Base-by-base conservation (phyloP, 2,113 vertebrate genomes). In the Dicaeum eximium region DNA sequence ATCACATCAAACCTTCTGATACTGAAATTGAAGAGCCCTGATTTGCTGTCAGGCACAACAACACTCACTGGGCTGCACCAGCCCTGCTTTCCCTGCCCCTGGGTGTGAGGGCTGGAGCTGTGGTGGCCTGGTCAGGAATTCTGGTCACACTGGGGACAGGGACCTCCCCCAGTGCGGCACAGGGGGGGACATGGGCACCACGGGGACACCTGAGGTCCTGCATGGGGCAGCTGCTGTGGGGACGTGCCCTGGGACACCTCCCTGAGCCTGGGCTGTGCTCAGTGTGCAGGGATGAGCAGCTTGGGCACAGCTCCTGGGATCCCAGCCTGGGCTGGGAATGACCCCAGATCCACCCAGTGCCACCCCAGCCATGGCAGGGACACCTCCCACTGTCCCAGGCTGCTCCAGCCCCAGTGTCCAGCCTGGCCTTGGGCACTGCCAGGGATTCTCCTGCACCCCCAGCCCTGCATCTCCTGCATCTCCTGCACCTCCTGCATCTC, bases 341-440 rank as follows among this genome's bases (percentile, higher is more conserved):
- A 77, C 4, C 35, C 0, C 0, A 62, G 3, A 82, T 1, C 12
- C 56, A 1, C 0, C 54, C 70, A 15, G 16, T 1, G 4, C 30
- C 62, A 40, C 3, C 70, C 40, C 61, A 35, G 24, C 38, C 70
- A 4, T 1, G 17, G 62, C 61, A 75, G 87, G 69, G 47, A 40
- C 78, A 25, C 38, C 28, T 61, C 0, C 86, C 70, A 3, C 33
- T 25, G 2, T 3, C 5, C 69, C 58, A 58, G 74, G 25, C n/a
- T 40, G 85, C 47, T 40, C 54, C n/a, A 5, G 31, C 33, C 20
- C 56, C 21, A 53, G 3, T 33, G 11, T 47, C 58, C 82, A 86
- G 4, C 19, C 56, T 47, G 73, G 40, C 56, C 54, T 11, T 2
- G 65, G 74, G 7, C 86, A 42, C 24, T 80, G 5, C 54, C 65